These are phyloP conservation scores for silkworm (Bombyx mori) DNA, from an alignment of 1,140 invertebrate species.

Conservation along the genomic window ASM3026992v2 NC_085119.1:9381001-9381500, in stretches of 20 bases:
- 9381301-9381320: too few species aligned
- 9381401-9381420: constrained; percentile 61
- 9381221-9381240: constrained; percentile 18
- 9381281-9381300: too few species aligned
- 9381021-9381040: constrained; percentile 41
- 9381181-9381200: constrained; percentile 44
- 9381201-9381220: constrained; percentile 32
- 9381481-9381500: constrained; percentile 69
- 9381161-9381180: constrained; percentile 62
- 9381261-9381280: too few species aligned
- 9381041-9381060: constrained; percentile 47
- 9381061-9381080: constrained; percentile 65
- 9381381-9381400: constrained; percentile 37
- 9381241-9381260: background rate
- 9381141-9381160: constrained; percentile 61
- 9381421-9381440: constrained; percentile 25
- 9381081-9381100: constrained; percentile 61
- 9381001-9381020: constrained; percentile 30
- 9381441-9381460: constrained; percentile 39
- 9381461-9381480: constrained; percentile 39
- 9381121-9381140: constrained; percentile 66
- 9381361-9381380: too few species aligned
- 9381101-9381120: constrained; percentile 70
- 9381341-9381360: too few species aligned
- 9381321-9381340: too few species aligned